phyloP scores from a whole-genome alignment of 1,140 invertebrate genomes.

The Panulirus ornatus region DNA sequence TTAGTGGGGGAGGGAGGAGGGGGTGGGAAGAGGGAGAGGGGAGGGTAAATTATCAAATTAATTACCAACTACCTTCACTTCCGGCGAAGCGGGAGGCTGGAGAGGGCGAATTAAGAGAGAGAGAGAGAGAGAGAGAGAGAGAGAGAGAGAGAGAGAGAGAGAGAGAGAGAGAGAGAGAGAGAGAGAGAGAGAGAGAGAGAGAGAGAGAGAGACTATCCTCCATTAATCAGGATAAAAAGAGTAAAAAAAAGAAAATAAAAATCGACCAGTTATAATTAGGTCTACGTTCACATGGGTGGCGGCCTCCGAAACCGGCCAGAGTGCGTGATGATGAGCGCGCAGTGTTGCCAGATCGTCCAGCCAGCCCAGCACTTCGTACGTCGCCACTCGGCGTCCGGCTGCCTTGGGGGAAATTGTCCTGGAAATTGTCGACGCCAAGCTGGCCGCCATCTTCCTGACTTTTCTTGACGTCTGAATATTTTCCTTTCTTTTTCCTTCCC shows the following conservation, averaged over 20 bases:
- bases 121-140: neutral
- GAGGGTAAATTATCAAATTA: slow-evolving; percentile 18
- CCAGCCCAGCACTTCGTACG: neutral
- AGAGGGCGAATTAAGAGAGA: neutral
- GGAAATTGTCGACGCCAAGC: slow-evolving; percentile 9
- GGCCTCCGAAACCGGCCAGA: neutral
- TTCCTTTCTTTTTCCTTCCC: neutral
- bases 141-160: neutral
- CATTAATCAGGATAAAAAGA: neutral
- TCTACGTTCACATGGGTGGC: neutral
- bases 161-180: neutral
- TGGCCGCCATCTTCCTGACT: neutral
- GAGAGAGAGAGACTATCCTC: neutral
- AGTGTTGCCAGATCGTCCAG: neutral
- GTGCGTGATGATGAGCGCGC: neutral
- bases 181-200: neutral
- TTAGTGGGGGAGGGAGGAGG: neutral
- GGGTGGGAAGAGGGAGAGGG: neutral
- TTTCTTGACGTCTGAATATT: neutral
- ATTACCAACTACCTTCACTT: slow-evolving; percentile 4
- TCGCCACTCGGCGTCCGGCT: neutral
- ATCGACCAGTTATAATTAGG: slow-evolving; percentile 3
- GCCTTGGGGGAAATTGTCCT: slow-evolving; percentile 17
- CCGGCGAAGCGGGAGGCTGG: neutral
- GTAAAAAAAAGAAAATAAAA: neutral